Base-by-base conservation (phyloP, 2,797 vertebrate species). In the Decapterus maruadsi region DNA sequence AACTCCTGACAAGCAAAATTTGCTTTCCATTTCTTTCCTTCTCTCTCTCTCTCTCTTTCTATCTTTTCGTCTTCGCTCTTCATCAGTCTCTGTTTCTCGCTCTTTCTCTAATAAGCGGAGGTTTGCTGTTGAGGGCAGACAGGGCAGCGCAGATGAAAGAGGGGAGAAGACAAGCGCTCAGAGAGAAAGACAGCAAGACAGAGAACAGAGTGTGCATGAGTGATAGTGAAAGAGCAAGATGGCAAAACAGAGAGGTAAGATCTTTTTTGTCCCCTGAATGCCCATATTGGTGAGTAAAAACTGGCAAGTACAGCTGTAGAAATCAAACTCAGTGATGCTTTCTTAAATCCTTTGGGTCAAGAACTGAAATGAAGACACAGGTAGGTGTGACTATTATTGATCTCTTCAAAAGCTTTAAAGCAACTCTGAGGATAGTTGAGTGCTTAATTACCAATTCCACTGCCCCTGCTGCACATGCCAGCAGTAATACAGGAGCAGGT, bases 1-100 rank as follows among this genome's bases (percentile, higher is more conserved):
- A 91, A 85, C 78, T 78, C 84, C 90, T 91, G 91, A 93, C 91
- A 90, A 86, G 88, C 88, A 87, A 78, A 87, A 85, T 90, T 88
- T 73, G 55, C 88, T 89, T 85, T 86, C 76, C 88, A 71, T 85
- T 82, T 87, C 72, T 80, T 75, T 81, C 72, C 11, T 19, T 73
- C n/a, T n/a, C n/a, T n/a, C n/a, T n/a, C 26, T 81, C 72, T 80
- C 56, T 46, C 62, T 78, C 81, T 81, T 83, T 89, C 78, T 66
- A 66, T 82, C 77, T 81, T 80, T 85, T 77, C 54, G 61, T 63
- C 82, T 84, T 82, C 36, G 12, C 74, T 79, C 75, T 68, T 64
- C 80, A 79, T 89, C 86, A 81, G 67, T 87, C 85, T 88, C 62
- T 70, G 71, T 87, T 85, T 90, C 78, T 67, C 68, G 83, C 58